Evolutionary conservation across 1,140 invertebrate genomes (phyloP).

Genomic region (Pygmarrhopalites habei): DNA sequence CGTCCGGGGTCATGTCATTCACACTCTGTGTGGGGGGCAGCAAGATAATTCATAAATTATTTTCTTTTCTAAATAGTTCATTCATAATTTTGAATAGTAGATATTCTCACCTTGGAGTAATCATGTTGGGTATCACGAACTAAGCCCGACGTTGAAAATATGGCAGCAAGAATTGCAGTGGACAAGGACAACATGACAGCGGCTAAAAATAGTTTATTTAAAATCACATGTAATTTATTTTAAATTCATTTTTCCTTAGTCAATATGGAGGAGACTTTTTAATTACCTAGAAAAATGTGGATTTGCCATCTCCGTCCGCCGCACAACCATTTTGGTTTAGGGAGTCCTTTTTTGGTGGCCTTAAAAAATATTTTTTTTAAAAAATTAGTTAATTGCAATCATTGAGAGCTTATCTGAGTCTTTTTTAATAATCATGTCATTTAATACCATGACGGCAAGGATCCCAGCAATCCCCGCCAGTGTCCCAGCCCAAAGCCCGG

Average conservation of each 20-base stretch:
- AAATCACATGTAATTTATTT: no score
- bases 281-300: slow-evolving; percentile 24
- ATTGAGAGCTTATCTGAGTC: no score
- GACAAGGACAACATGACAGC: slow-evolving; percentile 25
- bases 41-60: not conserved
- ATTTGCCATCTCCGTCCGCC: slow-evolving; percentile 30
- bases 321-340: slow-evolving; percentile 28
- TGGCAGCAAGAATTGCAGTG: slow-evolving; percentile 21
- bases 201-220: no score
- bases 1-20: slow-evolving; percentile 14
- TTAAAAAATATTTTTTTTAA: no score
- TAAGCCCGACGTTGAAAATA: slow-evolving; percentile 35
- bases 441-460: slow-evolving; percentile 9
- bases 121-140: slow-evolving; percentile 22
- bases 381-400: no score
- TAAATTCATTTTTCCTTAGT: no score
- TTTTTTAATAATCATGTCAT: no score
- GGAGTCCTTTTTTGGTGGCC: slow-evolving; percentile 29
- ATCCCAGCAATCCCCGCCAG: slow-evolving; percentile 31
- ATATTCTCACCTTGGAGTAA: slow-evolving; percentile 3
- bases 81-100: not conserved
- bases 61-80: not conserved
- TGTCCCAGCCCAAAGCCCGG: slow-evolving; percentile 33
- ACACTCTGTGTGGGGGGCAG: not conserved
- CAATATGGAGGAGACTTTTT: no score